Evolutionary conservation across 2,888 invertebrate genomes (phyloP).

Genomic region (Carabus problematicus): DNA sequence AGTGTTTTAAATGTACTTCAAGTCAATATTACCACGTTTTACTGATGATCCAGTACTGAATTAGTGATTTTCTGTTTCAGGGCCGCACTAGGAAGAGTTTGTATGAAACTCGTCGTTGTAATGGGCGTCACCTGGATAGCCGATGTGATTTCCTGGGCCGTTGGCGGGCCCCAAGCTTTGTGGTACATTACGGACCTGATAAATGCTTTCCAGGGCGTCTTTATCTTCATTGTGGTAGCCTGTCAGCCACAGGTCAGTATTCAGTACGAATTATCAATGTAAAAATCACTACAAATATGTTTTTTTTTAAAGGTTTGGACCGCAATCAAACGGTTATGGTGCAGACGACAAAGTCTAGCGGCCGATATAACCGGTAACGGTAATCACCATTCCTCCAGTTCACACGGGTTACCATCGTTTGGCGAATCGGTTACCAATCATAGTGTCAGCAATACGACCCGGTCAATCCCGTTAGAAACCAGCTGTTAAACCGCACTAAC

Average conservation of each 20-base stretch:
- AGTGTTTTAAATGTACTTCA: background rate
- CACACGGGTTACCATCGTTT: conserved; percentile 83
- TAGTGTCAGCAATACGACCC: conserved; percentile 67
- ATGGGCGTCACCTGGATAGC: conserved; percentile 83
- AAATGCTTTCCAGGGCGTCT: conserved; percentile 86
- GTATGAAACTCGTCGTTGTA: conserved; percentile 83
- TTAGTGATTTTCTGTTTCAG: conserved; percentile 57
- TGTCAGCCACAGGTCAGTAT: conserved; percentile 80
- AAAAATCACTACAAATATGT: conserved; percentile 17
- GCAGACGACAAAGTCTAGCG: conserved; percentile 61
- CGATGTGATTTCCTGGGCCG: conserved; percentile 84
- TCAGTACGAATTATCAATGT: background rate
- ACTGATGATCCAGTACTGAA: background rate
- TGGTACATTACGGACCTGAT: conserved; percentile 87
- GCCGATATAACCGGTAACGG: conserved; percentile 68
- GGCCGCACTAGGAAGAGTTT: conserved; percentile 82
- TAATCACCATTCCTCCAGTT: conserved; percentile 75
- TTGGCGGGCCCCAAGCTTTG: conserved; percentile 79
- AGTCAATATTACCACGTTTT: background rate
- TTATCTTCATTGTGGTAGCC: conserved; percentile 88
- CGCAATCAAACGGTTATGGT: conserved; percentile 72
- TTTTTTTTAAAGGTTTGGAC: conserved; percentile 64
- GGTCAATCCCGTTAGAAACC: conserved; percentile 61
- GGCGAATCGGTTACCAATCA: conserved; percentile 78
- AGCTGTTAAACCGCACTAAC: conserved; percentile 57